Conservation (phyloP, 2,113 vertebrate species). For the Narcine bancroftii region DNA sequence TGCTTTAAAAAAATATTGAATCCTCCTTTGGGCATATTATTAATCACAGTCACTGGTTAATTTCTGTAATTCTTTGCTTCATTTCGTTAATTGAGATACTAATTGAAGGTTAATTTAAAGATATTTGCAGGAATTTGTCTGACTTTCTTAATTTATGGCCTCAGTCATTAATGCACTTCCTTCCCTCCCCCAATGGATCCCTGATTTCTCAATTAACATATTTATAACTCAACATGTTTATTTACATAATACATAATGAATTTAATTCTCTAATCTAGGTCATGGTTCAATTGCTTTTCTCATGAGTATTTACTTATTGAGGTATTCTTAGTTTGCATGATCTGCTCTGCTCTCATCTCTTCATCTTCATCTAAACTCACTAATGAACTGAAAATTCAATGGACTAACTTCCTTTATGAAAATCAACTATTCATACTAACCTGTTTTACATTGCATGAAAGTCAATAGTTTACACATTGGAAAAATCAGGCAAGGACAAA, state of each 20-base stretch:
- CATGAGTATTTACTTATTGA: conserved; percentile 28
- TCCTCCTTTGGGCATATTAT: background rate
- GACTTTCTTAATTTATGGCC: background rate
- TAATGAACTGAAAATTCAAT: background rate
- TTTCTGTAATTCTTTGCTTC: background rate
- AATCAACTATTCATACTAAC: background rate
- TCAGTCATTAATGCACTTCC: background rate
- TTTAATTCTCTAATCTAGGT: conserved; percentile 13
- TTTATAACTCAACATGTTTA: conserved; percentile 28
- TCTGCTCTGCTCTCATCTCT: background rate
- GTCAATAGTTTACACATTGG: background rate
- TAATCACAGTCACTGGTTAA: background rate
- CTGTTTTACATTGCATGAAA: background rate
- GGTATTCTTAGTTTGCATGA: background rate
- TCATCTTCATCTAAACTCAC: background rate
- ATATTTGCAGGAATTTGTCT: background rate
- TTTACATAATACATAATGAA: conserved; percentile 38
- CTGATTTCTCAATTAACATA: conserved; percentile 20
- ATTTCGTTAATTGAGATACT: background rate
- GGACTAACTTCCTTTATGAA: background rate
- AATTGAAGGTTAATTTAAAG: background rate
- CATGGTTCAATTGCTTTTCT: conserved; percentile 32
- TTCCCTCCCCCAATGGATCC: too few relatives aligned
- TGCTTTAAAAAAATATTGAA: background rate
- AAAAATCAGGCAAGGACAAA: background rate